phyloP scores from a whole-genome alignment of 2,113 vertebrate species.

The Thinocorus orbignyianus region DNA sequence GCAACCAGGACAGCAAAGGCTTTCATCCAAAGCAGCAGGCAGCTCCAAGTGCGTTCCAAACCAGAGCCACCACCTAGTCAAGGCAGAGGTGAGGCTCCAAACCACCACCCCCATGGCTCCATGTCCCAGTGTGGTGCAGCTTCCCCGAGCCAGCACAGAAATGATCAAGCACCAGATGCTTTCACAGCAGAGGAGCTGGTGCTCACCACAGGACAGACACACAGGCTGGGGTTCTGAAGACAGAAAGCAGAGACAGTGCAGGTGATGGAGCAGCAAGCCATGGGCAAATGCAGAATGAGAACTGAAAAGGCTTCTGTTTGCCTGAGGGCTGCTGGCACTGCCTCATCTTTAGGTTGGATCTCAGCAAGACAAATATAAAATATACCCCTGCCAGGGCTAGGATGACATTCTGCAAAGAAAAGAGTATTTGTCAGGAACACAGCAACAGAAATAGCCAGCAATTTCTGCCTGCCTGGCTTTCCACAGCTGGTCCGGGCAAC shows the following conservation, averaged over 20 bases:
- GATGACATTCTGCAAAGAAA: background rate
- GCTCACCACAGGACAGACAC: background rate
- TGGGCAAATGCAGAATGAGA: background rate
- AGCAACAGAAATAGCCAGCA: background rate
- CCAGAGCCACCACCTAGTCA: background rate
- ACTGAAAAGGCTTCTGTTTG: background rate
- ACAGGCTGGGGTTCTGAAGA: background rate
- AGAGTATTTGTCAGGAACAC: background rate
- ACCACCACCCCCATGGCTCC: fast-evolving
- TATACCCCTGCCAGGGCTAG: background rate
- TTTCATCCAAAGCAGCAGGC: background rate
- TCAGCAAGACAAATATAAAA: background rate
- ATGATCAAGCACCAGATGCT: background rate
- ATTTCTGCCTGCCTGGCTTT: background rate
- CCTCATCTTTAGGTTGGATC: background rate
- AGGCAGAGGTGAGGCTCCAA: background rate
- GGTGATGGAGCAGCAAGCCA: background rate
- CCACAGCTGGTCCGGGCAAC: background rate
- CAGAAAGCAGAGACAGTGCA: no score
- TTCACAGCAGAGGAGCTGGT: background rate
- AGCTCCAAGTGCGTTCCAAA: background rate
- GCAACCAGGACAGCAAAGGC: background rate
- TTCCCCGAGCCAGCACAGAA: background rate
- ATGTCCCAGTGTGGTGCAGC: background rate
- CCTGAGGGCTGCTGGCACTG: background rate